Base-by-base conservation (phyloP, 2,797 vertebrate genomes). In the Danio albolineatus region DNA sequence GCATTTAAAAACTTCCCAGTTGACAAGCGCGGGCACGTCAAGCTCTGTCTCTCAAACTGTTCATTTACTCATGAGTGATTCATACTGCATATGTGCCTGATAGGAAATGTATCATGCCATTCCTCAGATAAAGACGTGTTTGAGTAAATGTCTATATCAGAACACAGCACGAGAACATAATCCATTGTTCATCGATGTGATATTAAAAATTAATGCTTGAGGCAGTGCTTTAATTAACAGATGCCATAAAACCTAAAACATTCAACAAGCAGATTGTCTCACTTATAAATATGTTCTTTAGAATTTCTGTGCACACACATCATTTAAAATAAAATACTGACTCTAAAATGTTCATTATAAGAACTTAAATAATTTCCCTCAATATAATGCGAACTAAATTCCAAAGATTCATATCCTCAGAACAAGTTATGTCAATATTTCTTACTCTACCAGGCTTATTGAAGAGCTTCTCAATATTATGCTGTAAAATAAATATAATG, bases 1-100 rank as follows among this genome's bases (percentile, higher is more conserved):
- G 71, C 56, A 69, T 88, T 91, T 90, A 91, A 92, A 83, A 81
- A 67, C 36, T 75, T 80, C 70, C 77, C 2, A 82, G 53, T 74
- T 87, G 86, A 90, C 93, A 92, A 85, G 92, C 85, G 84, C 64
- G 56, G 10, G 90, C 93, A 89, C 56, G 91, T 86, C 2, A 51
- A 44, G 39, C 19, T 28, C 73, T 13, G 59, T 75, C 66, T 81
- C 44, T 72, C 38, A 19, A 12, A 12, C 57, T 43, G 53, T 16
- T 19, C 41, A 7, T 80, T 87, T 66, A 89, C 83, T 88, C 89
- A 89, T 19, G 13, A 46, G 73, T 91, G 89, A 89, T 81, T 90
- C 86, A 89, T 70, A 46, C 16, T 44, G 28, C 14, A 8, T 46
- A 38, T 36, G 51, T 17, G 65, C 46, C 69, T 49, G 9, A 70